A percentile compares a stretch with the other conserved stretches of the same genome.
These are phyloP conservation scores for Saccopteryx bilineata DNA, from an alignment of 2,113 vertebrate genomes.

Conservation along the genomic window DNA sequence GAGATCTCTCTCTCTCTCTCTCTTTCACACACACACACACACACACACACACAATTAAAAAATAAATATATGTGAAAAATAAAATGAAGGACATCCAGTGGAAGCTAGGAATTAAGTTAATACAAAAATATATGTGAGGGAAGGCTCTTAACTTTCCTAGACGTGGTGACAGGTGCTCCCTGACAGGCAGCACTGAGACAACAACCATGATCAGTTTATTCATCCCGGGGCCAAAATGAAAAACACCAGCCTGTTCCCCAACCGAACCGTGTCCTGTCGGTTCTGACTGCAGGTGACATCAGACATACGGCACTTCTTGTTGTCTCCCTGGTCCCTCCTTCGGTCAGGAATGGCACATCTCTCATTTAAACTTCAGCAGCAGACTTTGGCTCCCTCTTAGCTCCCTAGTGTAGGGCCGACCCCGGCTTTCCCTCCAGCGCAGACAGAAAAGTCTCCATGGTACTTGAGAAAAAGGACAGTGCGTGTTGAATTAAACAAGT, in stretches of 20 bases:
- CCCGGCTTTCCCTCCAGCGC: neutral
- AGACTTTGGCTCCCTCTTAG: neutral
- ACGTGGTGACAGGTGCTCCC: neutral
- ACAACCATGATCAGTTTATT: neutral
- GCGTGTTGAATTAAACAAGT: neutral
- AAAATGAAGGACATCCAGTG: neutral
- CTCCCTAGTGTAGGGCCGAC: no score
- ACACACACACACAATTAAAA: constrained; percentile 34
- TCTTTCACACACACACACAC: neutral
- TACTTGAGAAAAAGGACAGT: neutral
- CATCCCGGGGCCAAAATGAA: neutral
- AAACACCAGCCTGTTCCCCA: neutral
- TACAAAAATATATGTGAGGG: neutral
- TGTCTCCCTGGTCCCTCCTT: accelerated
- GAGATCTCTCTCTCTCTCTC: neutral
- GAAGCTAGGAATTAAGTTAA: constrained; percentile 38
- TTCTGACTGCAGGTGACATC: neutral
- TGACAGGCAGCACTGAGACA: neutral
- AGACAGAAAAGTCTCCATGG: neutral
- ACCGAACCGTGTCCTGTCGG: accelerated
- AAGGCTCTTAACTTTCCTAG: neutral
- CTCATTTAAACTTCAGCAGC: neutral
- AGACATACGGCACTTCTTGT: accelerated
- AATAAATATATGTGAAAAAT: constrained; percentile 20
- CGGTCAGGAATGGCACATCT: accelerated